A percentile compares a stretch with the other conserved stretches of the same genome.
phyloP scores from a whole-genome alignment of 2,113 vertebrate genomes.

The Chunga burmeisteri region DNA sequence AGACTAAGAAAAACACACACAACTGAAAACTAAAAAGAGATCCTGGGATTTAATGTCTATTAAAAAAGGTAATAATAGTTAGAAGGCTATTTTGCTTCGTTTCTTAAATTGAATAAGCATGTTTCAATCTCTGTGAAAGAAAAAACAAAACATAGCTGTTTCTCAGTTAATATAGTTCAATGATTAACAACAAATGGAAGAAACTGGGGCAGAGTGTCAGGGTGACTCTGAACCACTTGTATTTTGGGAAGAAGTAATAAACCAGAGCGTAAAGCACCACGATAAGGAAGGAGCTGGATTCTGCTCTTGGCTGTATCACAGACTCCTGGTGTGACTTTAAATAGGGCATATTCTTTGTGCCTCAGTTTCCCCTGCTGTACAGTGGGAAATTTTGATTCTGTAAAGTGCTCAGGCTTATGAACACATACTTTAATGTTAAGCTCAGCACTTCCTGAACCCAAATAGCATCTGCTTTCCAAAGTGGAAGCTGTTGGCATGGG shows the following conservation, averaged over 20 bases:
- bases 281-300: not conserved
- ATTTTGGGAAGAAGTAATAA: not conserved
- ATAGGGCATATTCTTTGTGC: not conserved
- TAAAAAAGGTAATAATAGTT: not conserved
- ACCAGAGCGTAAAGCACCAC: not conserved
- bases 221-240: not conserved
- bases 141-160: not conserved
- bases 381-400: not conserved
- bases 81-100: not conserved
- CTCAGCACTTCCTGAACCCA: not conserved
- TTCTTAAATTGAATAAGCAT: not conserved
- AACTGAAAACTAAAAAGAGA: constrained; percentile 5
- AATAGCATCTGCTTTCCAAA: not conserved
- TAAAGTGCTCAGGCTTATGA: not conserved
- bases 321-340: not conserved
- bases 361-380: not conserved
- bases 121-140: not conserved
- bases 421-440: not conserved
- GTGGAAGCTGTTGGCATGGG: not conserved
- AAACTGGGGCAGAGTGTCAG: not conserved
- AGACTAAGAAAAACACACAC: not conserved
- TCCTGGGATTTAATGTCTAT: not conserved
- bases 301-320: not conserved
- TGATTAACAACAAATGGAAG: not conserved
- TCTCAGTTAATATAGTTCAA: not conserved